These are phyloP conservation scores for Hyalella azteca DNA, from an alignment of 2,888 invertebrate species.

Conservation along the genomic window DNA sequence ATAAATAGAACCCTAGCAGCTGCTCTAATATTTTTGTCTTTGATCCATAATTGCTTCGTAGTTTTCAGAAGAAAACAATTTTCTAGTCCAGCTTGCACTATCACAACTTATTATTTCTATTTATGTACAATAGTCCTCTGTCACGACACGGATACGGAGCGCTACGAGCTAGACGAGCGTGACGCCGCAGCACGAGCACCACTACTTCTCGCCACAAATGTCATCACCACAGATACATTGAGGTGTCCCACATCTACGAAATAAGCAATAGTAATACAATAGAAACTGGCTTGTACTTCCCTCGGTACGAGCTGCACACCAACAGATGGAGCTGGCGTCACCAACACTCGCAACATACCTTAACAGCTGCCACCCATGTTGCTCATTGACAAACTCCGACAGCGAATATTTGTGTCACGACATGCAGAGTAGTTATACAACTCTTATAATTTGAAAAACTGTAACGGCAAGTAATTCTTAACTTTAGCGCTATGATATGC, in stretches of 20 bases:
- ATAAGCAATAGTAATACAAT: background rate
- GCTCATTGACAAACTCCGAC: too few species aligned
- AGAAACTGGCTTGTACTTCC: slow-evolving; percentile 23
- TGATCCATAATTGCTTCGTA: background rate
- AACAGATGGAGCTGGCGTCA: background rate
- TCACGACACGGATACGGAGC: slow-evolving; percentile 10
- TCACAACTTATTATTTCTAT: too few species aligned
- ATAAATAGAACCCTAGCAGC: too few species aligned
- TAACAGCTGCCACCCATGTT: too few species aligned
- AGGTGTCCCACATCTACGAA: background rate
- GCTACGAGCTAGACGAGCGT: background rate
- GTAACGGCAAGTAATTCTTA: background rate
- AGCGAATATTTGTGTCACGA: too few species aligned
- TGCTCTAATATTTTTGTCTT: too few species aligned
- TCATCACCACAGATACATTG: background rate
- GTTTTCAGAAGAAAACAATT: too few species aligned
- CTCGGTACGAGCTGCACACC: background rate
- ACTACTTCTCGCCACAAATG: too few species aligned
- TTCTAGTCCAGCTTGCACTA: too few species aligned
- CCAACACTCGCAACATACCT: too few species aligned
- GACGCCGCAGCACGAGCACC: background rate
- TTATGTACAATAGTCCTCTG: slow-evolving; percentile 13
- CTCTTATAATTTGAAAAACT: background rate
- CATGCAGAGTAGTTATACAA: too few species aligned
- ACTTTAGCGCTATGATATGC: slow-evolving; percentile 18